Conservation (phyloP, 2,888 invertebrate species). For the Macrosiphum euphorbiae region DNA sequence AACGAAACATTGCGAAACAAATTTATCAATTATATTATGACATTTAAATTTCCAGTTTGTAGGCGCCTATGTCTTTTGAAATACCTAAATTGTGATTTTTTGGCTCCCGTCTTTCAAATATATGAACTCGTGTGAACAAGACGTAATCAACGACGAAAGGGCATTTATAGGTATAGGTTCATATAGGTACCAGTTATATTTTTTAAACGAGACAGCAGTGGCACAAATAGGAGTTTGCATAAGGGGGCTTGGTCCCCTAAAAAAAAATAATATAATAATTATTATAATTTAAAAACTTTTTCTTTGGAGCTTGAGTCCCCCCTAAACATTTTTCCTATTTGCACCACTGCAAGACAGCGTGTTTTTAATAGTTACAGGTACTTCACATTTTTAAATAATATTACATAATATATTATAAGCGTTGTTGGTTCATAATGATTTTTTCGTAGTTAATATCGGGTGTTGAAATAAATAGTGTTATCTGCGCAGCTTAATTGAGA, state of each 20-base stretch:
- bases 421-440: neutral
- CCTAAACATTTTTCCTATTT: too few relatives aligned
- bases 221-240: too few relatives aligned
- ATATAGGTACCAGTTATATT: neutral
- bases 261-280: too few relatives aligned
- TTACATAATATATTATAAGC: neutral
- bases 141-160: neutral
- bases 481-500: neutral
- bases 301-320: too few relatives aligned
- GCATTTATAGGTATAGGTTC: too few relatives aligned
- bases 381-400: neutral
- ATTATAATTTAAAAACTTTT: too few relatives aligned
- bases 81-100: neutral
- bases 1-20: neutral
- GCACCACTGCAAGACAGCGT: neutral
- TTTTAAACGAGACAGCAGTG: neutral
- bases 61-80: neutral
- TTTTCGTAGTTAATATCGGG: neutral
- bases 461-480: neutral
- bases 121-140: neutral
- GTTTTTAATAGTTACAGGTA: neutral
- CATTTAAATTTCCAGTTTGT: neutral
- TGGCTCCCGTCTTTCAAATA: neutral
- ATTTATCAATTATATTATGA: neutral
- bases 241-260: too few relatives aligned